A percentile compares a stretch with the other conserved stretches of the same genome.
These are phyloP conservation scores for Perccottus glenii DNA, from an alignment of 2,113 vertebrate species.

Conservation along the genomic window DNA sequence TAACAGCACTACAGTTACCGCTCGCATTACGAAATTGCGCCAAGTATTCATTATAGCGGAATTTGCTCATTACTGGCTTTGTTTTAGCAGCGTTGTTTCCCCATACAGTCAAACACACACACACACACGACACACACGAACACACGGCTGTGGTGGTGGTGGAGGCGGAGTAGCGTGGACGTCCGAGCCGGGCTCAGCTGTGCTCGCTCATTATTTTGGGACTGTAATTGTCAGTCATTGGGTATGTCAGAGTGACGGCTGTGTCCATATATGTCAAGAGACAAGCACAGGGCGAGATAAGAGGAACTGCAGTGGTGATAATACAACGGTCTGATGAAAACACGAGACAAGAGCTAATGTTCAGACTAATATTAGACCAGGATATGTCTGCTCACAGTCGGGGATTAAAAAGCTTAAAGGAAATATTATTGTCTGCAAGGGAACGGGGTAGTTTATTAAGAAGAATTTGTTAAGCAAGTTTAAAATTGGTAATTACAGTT, in stretches of 20 bases:
- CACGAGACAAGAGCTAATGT: background rate
- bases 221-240: constrained; percentile 78
- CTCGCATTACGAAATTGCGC: constrained; percentile 86
- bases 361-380: background rate
- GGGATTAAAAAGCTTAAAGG: background rate
- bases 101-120: background rate
- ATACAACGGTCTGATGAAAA: constrained; percentile 8
- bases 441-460: too few species aligned
- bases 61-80: constrained; percentile 84
- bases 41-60: constrained; percentile 92
- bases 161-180: constrained; percentile 32
- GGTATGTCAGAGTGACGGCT: constrained; percentile 75
- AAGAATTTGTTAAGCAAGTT: too few species aligned
- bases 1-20: constrained; percentile 40
- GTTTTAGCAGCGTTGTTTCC: constrained; percentile 9
- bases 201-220: constrained; percentile 89
- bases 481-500: too few species aligned
- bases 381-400: background rate
- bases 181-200: constrained; percentile 86
- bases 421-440: too few species aligned
- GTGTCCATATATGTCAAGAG: constrained; percentile 88
- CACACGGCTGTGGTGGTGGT: constrained; percentile 25
- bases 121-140: too few species aligned
- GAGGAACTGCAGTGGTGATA: constrained; percentile 40
- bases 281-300: constrained; percentile 55